Conservation (phyloP, 2,797 vertebrate genomes). For the Garrulus glandarius region DNA sequence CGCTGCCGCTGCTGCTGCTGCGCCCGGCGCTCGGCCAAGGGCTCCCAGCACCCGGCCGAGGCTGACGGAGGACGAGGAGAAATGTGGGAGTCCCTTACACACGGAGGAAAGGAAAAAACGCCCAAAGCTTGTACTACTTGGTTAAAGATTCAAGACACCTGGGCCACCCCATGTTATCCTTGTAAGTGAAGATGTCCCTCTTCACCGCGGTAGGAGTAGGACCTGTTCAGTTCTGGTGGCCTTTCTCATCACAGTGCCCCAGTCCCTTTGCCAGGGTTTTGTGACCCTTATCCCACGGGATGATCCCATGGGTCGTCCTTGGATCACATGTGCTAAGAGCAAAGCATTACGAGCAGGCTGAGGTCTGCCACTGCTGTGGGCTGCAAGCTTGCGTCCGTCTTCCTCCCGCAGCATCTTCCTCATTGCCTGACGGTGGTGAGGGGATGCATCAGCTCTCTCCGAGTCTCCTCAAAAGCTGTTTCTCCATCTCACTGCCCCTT, state of each 20-base stretch:
- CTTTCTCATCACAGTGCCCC: background rate
- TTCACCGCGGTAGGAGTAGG: fast-evolving
- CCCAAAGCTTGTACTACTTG: background rate
- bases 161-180: background rate
- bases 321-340: fast-evolving
- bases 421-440: fast-evolving
- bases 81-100: background rate
- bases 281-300: background rate
- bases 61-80: background rate
- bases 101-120: too few relatives aligned
- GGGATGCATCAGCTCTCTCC: too few relatives aligned
- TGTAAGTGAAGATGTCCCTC: background rate
- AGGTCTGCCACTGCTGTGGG: background rate
- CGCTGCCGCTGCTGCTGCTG: background rate
- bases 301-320: background rate
- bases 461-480: background rate
- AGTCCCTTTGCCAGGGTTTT: background rate
- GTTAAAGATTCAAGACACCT: background rate
- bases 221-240: background rate
- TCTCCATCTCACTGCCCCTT: background rate
- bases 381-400: background rate
- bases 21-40: background rate
- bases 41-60: background rate
- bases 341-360: background rate
- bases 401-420: background rate